Evolutionary conservation across 2,888 invertebrate genomes (phyloP), one percentile per base, ranked within the genome.

Genomic region (Merodon equestris): DNA sequence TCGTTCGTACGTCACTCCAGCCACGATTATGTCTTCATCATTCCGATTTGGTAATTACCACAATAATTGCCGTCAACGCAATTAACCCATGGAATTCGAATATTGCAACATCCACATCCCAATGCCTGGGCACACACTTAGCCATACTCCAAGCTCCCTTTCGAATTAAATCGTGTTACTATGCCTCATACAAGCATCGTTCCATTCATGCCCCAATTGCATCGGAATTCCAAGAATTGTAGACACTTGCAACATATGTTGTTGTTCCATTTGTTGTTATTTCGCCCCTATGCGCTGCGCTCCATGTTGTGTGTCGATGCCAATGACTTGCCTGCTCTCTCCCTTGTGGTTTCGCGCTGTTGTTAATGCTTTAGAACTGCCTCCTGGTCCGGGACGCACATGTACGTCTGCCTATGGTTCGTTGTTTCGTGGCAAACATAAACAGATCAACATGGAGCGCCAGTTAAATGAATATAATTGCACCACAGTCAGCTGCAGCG

Each of bases 131-230:
- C 40, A 34, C 36, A n/a, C 36, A 38, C 45, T 13, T n/a, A n/a
- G n/a, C 34, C 5, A 3, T 1, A 17, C 15, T 47, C 48, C 38
- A 45, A 40, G 38, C 15, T 67, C 40, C 45, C 57, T 50, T 44
- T 50, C 54, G 44, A 61, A 67, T 27, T 27, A 38, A 54, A 54
- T 61, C 50, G 44, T 45, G 61, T 61, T 36, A 27, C 27, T 27
- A 27, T 27, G 27, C 27, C n/a, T n/a, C n/a, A n/a, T 27, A 27
- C 27, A 27, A 40, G 60, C 10, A 27, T 17, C 44, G 14, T 36
- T 53, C 38, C 61, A 53, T 68, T 67, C 56, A 74, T 74, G 68
- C 61, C 38, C 74, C 57, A 74, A 68, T 74, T 74, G 51, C 60
- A 47, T 10, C 56, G 68, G 74, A 74, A 68, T 74, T 45, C 40